Base-by-base conservation (phyloP, 2,113 vertebrate species). In the Podarcis raffonei region DNA sequence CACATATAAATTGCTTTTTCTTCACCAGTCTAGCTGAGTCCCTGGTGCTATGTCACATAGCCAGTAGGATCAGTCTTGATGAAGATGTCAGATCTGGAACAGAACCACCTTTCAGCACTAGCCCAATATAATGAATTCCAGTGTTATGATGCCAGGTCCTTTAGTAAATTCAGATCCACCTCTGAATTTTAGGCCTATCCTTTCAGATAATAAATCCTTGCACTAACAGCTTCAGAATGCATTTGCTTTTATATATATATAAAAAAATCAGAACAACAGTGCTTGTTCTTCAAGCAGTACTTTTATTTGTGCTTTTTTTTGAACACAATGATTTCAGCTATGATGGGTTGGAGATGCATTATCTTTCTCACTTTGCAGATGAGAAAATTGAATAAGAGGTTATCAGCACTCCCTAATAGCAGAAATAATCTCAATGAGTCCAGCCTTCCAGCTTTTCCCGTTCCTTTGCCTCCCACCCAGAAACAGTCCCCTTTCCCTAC, bases 391-490 rank as follows among this genome's bases (percentile, higher is more conserved):
- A 65, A 20, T 1, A 0, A 37, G 74, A 65, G 22, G 22, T n/a
- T 39, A 6, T 65, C 16, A 42, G 0, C 23, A 78, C 37, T 6
- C 81, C 89, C 35, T 82, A 27, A 86, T 2, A 81, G 0, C 23
- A 42, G 57, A 18, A 53, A 68, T 15, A 77, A 84, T 0, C 8
- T 6, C 18, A 27, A 16, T 32, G 68, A 91, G 83, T 77, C 81
- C 84, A 27, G 77, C 27, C 69, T 71, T 80, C 86, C 91, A 87
- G 39, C 82, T n/a, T 89, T 66, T 74, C 22, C 75, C 83, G 59
- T 74, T 69, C 74, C 75, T 72, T 68, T 0, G 57, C 62, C 0
- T 5, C 85, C n/a, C n/a, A 68, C 57, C 48, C 83, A 68, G 48
- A 53, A 53, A 53, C 48, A 53, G 48, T 84, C 25, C 0, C 5